These are phyloP conservation scores for Hetaerina americana DNA, from an alignment of 1,140 invertebrate genomes.

Conservation along the genomic window DNA sequence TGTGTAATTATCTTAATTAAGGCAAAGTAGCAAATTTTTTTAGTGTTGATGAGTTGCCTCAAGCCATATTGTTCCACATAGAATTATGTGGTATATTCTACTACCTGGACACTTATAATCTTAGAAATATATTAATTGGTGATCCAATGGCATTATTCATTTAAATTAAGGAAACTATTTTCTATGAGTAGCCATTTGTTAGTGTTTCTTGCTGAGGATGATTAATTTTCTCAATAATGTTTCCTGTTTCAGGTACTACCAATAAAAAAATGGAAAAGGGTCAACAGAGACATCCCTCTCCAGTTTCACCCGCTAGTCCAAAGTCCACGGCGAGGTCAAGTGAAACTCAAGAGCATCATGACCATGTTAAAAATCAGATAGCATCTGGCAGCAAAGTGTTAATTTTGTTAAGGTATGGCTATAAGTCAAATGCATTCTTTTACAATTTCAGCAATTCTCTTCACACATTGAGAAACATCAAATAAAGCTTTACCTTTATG, in stretches of 20 bases:
- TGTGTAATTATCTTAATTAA: no score
- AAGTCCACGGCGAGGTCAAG: not conserved
- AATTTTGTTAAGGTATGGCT: not conserved
- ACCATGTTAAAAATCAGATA: not conserved
- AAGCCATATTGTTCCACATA: no score
- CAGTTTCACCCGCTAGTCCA: no score
- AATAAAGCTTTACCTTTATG: not conserved
- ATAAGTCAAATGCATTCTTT: not conserved
- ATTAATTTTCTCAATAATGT: not conserved
- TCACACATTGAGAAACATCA: not conserved
- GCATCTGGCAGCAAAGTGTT: not conserved
- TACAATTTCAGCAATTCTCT: not conserved
- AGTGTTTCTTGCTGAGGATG: not conserved
- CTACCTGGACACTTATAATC: no score
- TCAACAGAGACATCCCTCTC: not conserved
- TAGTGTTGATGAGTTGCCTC: no score
- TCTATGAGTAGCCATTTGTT: not conserved
- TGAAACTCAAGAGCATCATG: not conserved
- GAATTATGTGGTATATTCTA: no score
- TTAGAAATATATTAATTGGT: no score
- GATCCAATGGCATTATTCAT: no score
- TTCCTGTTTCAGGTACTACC: not conserved
- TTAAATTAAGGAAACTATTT: no score
- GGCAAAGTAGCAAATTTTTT: no score
- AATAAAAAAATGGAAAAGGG: not conserved